phyloP scores from a whole-genome alignment of 2,113 vertebrate genomes.

The Azemiops feae region DNA sequence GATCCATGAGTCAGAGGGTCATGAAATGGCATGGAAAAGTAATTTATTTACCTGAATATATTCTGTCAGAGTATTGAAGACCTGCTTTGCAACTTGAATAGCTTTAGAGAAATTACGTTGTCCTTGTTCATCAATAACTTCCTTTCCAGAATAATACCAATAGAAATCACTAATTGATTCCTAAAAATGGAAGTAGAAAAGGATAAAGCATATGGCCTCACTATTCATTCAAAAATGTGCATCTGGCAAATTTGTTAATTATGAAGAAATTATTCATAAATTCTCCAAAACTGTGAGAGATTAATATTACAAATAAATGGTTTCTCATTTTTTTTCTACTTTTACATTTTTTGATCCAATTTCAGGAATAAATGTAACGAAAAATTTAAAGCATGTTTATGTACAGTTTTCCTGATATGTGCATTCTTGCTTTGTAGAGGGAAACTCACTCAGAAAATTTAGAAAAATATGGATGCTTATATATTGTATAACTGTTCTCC shows the following conservation, averaged over 20 bases:
- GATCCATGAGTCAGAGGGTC: neutral
- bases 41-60: constrained; percentile 88
- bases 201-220: neutral
- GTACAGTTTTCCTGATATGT: neutral
- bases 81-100: constrained; percentile 96
- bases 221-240: neutral
- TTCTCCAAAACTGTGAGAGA: neutral
- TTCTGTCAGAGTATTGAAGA: constrained; percentile 96
- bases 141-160: constrained; percentile 98
- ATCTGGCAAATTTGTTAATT: neutral
- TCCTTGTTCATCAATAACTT: constrained; percentile 94
- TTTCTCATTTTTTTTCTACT: neutral
- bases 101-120: constrained; percentile 98
- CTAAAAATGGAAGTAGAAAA: constrained; percentile 62
- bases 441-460: neutral
- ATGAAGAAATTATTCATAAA: neutral
- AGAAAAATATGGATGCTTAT: neutral
- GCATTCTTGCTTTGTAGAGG: neutral
- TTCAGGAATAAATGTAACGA: neutral
- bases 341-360: neutral
- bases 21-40: neutral
- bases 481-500: neutral
- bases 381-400: neutral
- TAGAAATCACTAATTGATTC: constrained; percentile 99
- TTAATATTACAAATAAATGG: neutral